Evolutionary conservation across 2,888 invertebrate species (phyloP), one percentile per base, ranked within the genome.

Genomic region (Aethes cnicana): DNA sequence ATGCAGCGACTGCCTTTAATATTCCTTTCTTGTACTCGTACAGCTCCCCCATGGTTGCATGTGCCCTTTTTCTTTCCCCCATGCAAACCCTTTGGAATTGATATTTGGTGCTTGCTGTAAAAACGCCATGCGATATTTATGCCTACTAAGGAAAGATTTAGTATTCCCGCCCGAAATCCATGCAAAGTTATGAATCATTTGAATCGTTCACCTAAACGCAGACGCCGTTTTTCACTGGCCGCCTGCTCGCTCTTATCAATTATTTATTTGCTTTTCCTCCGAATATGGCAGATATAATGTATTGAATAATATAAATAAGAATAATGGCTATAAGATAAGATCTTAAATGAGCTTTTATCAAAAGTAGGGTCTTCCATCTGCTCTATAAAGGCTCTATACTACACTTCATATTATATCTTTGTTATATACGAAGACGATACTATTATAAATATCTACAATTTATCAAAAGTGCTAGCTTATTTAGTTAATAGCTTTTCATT

Each of bases 21-120:
- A 60, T 62, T 63, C n/a, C n/a, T n/a, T n/a, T n/a, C n/a, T n/a
- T n/a, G n/a, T n/a, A n/a, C n/a, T 59, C 56, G 28, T 42, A 50
- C 43, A 36, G 42, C 39, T 37, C 48, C 32, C 65, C 66, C 62
- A 55, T 54, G 59, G 61, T 59, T 63, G 58, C 62, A 62, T 59
- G 62, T 62, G 60, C 56, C 66, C 64, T 61, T 62, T 57, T 59
- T 55, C 54, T 41, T 58, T 54, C 59, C 60, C 66, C 36, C 36
- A 25, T 47, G 35, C 26, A 36, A 42, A 41, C 33, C 60, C 58
- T 66, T 68, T 62, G 49, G 58, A 67, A 64, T 66, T 60, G 61
- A 62, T 68, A 66, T 68, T 68, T 61, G 60, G 48, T 57, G 58
- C 56, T 53, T 57, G 58, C 56, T 53, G 55, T 54, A 26, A 55